Evolutionary conservation across 2,888 invertebrate species (phyloP).

Genomic region (Hoplodrina blanda): DNA sequence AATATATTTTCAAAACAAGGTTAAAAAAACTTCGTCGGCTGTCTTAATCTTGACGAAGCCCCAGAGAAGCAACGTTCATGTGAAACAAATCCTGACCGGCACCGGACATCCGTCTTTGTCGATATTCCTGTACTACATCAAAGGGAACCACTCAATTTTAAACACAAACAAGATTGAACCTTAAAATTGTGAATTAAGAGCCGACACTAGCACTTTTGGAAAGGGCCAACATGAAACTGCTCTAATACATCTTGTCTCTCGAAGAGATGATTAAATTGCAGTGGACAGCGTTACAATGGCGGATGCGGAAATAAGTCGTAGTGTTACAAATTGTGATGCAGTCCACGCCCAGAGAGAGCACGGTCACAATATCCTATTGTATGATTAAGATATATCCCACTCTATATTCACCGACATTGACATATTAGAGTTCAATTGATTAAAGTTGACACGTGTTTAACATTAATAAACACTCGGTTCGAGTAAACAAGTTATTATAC

Average conservation of each 20-base stretch:
- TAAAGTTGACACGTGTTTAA: conserved; percentile 56
- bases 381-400: conserved; percentile 54
- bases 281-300: conserved; percentile 75
- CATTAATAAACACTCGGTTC: conserved; percentile 56
- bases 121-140: conserved; percentile 90
- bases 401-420: conserved; percentile 60
- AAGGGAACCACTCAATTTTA: conserved; percentile 81
- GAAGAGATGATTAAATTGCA: conserved; percentile 85
- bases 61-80: conserved; percentile 82
- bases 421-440: conserved; percentile 60
- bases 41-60: conserved; percentile 69
- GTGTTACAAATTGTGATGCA: conserved; percentile 77
- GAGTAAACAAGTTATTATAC: conserved; percentile 47
- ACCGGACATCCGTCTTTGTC: conserved; percentile 91
- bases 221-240: conserved; percentile 74
- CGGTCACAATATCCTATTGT: conserved; percentile 56
- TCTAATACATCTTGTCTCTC: conserved; percentile 85
- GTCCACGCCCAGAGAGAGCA: conserved; percentile 50
- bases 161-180: conserved; percentile 79
- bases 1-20: conserved; percentile 2
- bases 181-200: conserved; percentile 71
- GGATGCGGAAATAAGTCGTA: conserved; percentile 82
- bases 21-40: conserved; percentile 9
- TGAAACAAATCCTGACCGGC: conserved; percentile 91
- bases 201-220: conserved; percentile 61